A percentile compares a stretch with the other conserved stretches of the same genome.
phyloP scores from a whole-genome alignment of 2,113 vertebrate genomes.

The Neomonachus schauinslandi region DNA sequence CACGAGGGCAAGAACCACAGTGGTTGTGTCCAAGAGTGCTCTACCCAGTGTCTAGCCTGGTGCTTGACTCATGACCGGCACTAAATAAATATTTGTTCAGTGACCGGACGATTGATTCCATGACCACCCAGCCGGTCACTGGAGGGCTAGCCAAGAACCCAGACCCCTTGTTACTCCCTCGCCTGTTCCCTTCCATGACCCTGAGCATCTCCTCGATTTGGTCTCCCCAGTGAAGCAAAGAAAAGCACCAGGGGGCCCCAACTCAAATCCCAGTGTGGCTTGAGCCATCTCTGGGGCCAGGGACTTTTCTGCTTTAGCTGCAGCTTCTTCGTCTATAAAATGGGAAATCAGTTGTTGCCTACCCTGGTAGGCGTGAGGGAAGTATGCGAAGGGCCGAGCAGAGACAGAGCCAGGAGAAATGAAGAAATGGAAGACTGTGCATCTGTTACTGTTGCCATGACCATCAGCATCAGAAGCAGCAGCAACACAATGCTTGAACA shows the following conservation, averaged over 20 bases:
- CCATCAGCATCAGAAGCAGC: neutral
- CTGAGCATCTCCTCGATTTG: neutral
- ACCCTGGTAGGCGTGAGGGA: neutral
- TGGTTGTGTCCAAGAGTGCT: neutral
- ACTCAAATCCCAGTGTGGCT: neutral
- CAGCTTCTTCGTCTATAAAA: neutral
- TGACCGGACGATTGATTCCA: neutral
- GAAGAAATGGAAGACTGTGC: neutral
- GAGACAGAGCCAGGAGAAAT: neutral
- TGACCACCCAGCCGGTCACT: neutral
- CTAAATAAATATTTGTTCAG: neutral
- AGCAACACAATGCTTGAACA: neutral
- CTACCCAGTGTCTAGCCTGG: neutral
- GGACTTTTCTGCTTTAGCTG: neutral
- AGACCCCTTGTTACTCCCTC: neutral
- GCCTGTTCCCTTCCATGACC: too few relatives aligned
- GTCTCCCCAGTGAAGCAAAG: neutral
- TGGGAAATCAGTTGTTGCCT: neutral
- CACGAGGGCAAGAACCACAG: accelerated
- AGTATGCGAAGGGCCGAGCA: neutral
- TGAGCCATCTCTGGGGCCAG: neutral
- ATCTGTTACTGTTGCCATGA: neutral
- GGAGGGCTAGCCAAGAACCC: neutral
- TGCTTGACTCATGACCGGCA: neutral
- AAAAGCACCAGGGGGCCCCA: neutral